Evolutionary conservation across 2,797 vertebrate species (phyloP).

Genomic region (Pipistrellus kuhlii): DNA sequence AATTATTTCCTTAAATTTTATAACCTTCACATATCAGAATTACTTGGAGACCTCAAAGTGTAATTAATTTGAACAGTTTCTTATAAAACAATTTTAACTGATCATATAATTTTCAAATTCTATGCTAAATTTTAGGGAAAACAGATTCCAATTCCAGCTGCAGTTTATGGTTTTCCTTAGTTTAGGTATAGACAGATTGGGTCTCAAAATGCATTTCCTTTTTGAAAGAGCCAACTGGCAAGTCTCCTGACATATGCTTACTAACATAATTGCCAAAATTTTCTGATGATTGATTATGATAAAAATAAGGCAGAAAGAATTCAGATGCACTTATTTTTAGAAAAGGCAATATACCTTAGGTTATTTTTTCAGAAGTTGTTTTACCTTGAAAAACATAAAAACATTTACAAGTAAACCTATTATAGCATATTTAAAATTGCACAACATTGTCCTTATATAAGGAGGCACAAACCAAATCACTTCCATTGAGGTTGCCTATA

Average conservation of each 20-base stretch:
- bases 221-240: not conserved
- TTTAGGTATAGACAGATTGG: not conserved
- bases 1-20: constrained; percentile 39
- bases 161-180: not conserved
- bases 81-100: constrained; percentile 54
- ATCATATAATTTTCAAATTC: constrained; percentile 29
- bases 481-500: not conserved
- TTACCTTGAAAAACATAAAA: constrained; percentile 37
- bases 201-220: constrained; percentile 29
- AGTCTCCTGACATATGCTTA: not conserved
- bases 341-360: not conserved
- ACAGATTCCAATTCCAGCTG: not conserved
- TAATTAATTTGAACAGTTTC: constrained; percentile 48
- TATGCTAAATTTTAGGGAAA: constrained; percentile 1
- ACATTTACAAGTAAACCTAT: not conserved
- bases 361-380: constrained; percentile 6
- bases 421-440: not conserved
- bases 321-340: not conserved
- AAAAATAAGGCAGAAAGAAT: not conserved
- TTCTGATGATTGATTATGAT: not conserved
- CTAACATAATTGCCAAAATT: not conserved
- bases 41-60: not conserved
- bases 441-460: not conserved
- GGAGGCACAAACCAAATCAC: not conserved
- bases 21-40: not conserved